Percentiles rank a stretch among this genome's conserved stretches.
These are phyloP conservation scores for Neosilurus mollespiculum DNA, from an alignment of 2,797 vertebrate species.

Conservation along the genomic window DNA sequence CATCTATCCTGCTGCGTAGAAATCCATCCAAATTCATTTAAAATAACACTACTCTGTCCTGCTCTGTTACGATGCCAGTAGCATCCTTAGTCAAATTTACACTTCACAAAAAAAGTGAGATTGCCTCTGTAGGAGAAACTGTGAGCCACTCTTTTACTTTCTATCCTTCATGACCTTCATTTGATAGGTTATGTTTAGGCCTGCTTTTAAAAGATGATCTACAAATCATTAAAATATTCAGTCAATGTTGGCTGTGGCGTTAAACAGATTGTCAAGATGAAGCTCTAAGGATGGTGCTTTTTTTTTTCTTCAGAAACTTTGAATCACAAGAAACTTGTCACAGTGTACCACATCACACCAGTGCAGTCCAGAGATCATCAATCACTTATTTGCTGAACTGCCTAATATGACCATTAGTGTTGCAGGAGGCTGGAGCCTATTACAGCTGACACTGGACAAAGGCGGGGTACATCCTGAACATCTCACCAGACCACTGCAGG, in stretches of 20 bases:
- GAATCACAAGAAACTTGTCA: background rate
- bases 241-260: background rate
- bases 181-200: background rate
- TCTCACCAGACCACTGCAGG: too few relatives aligned
- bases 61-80: background rate
- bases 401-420: too few relatives aligned
- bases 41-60: background rate
- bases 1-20: conserved; percentile 4
- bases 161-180: background rate
- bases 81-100: background rate
- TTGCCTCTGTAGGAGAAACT: background rate
- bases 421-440: too few relatives aligned
- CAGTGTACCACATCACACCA: background rate
- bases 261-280: background rate
- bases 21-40: conserved; percentile 6
- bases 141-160: background rate
- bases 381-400: too few relatives aligned
- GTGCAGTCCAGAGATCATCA: background rate
- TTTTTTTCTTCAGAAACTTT: background rate
- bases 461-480: too few relatives aligned
- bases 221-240: background rate
- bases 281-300: background rate
- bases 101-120: background rate
- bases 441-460: too few relatives aligned
- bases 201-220: background rate